Evolutionary conservation across 2,113 vertebrate genomes (phyloP).

Genomic region (Misgurnus mizolepis): DNA sequence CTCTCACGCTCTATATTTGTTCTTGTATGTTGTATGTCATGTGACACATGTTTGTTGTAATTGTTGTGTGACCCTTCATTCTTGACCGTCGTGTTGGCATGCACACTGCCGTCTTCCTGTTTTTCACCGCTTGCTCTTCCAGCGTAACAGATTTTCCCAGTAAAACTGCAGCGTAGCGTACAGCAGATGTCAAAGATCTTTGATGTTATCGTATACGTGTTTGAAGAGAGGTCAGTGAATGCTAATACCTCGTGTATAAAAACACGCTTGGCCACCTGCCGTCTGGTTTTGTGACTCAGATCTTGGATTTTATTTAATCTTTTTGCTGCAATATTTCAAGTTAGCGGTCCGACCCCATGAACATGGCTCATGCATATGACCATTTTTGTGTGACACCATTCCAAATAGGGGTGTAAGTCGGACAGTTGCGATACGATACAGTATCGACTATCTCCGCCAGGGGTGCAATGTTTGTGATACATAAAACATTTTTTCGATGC

Average conservation of each 20-base stretch:
- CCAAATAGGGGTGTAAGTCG: too few species aligned
- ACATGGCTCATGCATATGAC: too few species aligned
- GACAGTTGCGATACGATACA: too few species aligned
- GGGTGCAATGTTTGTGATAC: too few species aligned
- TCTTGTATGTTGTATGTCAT: not conserved
- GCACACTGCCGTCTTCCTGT: not conserved
- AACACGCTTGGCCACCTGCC: not conserved
- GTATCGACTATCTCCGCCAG: too few species aligned
- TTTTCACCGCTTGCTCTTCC: not conserved
- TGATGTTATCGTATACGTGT: not conserved
- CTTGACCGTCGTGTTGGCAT: not conserved
- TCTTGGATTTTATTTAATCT: too few species aligned
- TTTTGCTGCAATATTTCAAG: too few species aligned
- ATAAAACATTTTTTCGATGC: too few species aligned
- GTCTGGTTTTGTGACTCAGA: too few species aligned
- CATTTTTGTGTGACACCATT: too few species aligned
- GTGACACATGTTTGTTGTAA: not conserved
- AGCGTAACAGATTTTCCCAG: not conserved
- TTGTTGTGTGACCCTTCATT: not conserved
- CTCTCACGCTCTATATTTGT: not conserved
- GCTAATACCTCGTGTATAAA: not conserved
- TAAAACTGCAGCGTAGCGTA: not conserved
- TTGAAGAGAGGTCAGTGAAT: conserved; percentile 10
- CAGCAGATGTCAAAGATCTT: conserved; percentile 27
- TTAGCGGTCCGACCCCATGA: too few species aligned